Base-by-base conservation (phyloP, 1,140 invertebrate genomes). In the Episyrphus balteatus region DNA sequence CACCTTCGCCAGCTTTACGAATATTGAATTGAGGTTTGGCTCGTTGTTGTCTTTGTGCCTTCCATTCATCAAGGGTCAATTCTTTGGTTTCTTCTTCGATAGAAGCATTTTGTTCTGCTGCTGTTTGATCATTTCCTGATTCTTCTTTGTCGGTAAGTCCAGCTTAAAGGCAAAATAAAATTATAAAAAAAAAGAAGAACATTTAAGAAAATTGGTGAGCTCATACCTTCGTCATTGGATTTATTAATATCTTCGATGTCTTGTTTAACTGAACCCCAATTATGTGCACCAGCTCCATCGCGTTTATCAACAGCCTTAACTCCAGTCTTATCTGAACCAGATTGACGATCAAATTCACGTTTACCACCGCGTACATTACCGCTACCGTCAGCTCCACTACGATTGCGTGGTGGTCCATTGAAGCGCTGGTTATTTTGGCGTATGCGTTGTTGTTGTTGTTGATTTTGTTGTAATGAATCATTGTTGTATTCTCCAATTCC, bases 221-320 rank as follows among this genome's bases (percentile, higher is more conserved):
- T 57, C 37, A 73, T 71, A 13, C 68, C 72, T 45, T 74, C 73
- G 26, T 70, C 69, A 34, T 69, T 70, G 33, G 72, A 70, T 57
- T 76, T 76, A 66, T 77, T 75, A 53, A 76, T 62, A 53, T 78
- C 76, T 71, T 88, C 87, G 55, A 91, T 81, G 56, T 93, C 88
- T 72, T 94, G 90, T 67, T 88, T 90, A 55, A 91, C 80, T 42
- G 84, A 89, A 57, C 92, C 92, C 92, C 93, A 96, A 69, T 96
- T 97, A 70, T 92, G 88, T 57, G 89, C 82, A 47, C 92, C 93
- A 73, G 79, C 84, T 62, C 92, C 93, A 62, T 96, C 92, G 54
- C 87, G 83, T 72, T 97, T 96, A 62, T 96, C 92, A 54, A 92
- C 77, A 49, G 89, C 78, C 73, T 96, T 96, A 45, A 96, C 83